Evolutionary conservation across 2,113 vertebrate genomes (phyloP).

Genomic region (Chaetodon auriga): DNA sequence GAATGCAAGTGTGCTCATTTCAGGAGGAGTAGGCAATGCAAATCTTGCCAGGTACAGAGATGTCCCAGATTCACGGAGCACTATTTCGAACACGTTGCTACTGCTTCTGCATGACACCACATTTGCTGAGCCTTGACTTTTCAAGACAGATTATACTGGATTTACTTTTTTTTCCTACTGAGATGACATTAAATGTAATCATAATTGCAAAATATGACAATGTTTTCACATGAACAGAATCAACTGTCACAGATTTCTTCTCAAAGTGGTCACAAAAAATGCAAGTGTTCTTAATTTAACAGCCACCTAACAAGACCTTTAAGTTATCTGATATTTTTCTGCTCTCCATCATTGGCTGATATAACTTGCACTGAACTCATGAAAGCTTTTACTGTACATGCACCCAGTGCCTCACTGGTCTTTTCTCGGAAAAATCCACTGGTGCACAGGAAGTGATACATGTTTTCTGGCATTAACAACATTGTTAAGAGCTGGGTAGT

Average conservation of each 20-base stretch:
- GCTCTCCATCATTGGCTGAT: not conserved
- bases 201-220: not conserved
- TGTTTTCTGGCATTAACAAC: conserved; percentile 46
- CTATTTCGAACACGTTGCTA: conserved; percentile 29
- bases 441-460: conserved; percentile 62
- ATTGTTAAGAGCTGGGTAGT: conserved; percentile 28
- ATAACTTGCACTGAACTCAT: conserved; percentile 14
- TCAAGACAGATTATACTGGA: conserved; percentile 2
- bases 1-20: conserved; percentile 55
- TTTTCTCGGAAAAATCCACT: conserved; percentile 43
- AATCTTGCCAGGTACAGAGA: conserved; percentile 69
- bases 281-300: not conserved
- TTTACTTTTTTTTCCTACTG: not conserved
- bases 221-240: not conserved
- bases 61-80: conserved; percentile 72
- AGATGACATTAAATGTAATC: not conserved
- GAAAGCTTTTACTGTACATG: conserved; percentile 31
- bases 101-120: conserved; percentile 40
- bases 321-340: conserved; percentile 12
- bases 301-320: not conserved
- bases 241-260: not conserved
- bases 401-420: conserved; percentile 28
- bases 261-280: not conserved
- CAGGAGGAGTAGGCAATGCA: conserved; percentile 52
- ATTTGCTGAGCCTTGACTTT: conserved; percentile 38